phyloP scores from a whole-genome alignment of 2,888 invertebrate species.

The Amiota minor region DNA sequence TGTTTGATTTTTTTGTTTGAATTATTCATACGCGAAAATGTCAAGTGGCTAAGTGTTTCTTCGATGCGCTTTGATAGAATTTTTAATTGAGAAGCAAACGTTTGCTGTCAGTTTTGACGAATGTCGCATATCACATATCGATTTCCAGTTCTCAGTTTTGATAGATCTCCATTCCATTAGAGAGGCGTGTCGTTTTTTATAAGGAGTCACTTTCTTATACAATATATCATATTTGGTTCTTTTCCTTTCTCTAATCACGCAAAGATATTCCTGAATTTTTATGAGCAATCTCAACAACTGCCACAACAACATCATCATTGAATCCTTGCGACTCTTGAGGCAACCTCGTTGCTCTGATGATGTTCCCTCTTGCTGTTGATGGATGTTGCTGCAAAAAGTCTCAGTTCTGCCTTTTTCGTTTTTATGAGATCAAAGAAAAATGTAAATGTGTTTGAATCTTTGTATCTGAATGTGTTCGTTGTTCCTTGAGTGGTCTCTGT shows the following conservation, averaged over 20 bases:
- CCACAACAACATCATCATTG: slow-evolving; percentile 1
- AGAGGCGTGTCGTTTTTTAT: not conserved
- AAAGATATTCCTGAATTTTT: slow-evolving; percentile 42
- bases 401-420: slow-evolving; percentile 27
- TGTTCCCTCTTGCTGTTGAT: slow-evolving; percentile 15
- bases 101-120: slow-evolving; percentile 27
- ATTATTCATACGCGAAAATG: slow-evolving; percentile 58
- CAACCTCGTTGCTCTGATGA: slow-evolving; percentile 25
- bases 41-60: slow-evolving; percentile 30
- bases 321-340: slow-evolving; percentile 31
- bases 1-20: slow-evolving; percentile 59
- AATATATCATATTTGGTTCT: not conserved
- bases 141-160: not conserved
- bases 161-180: not conserved
- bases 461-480: slow-evolving; percentile 41
- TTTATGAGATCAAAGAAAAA: slow-evolving; percentile 62
- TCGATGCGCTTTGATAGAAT: slow-evolving; percentile 43
- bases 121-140: slow-evolving; percentile 9
- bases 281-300: slow-evolving; percentile 43
- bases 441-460: slow-evolving; percentile 56
- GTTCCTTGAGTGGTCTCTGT: slow-evolving; percentile 46
- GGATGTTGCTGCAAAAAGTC: slow-evolving; percentile 12
- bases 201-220: slow-evolving; percentile 13
- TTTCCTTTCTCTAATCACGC: slow-evolving; percentile 22
- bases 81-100: slow-evolving; percentile 35